Evolutionary conservation across 2,113 vertebrate genomes (phyloP).

Genomic region (Lasiurus cinereus): DNA sequence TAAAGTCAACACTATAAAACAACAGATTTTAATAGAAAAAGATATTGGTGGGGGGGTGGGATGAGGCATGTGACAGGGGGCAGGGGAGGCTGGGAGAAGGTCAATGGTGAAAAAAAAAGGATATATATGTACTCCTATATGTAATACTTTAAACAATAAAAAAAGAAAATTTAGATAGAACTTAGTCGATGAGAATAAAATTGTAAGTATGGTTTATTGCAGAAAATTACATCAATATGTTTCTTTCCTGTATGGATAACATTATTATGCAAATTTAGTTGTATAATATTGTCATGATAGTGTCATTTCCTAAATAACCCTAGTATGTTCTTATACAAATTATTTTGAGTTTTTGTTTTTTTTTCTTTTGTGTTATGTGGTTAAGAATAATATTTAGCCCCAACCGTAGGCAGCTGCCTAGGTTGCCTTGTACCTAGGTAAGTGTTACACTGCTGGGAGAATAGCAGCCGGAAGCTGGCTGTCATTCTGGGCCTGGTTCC

Average conservation of each 20-base stretch:
- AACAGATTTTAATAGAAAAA: background rate
- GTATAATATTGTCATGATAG: background rate
- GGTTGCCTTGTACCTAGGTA: slow-evolving; percentile 72
- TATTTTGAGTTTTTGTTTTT: background rate
- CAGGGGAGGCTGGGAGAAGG: no score
- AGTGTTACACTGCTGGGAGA: slow-evolving; percentile 81
- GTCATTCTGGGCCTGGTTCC: slow-evolving; percentile 74
- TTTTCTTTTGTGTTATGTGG: background rate
- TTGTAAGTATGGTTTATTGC: background rate
- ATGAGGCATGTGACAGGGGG: no score
- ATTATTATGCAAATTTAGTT: background rate
- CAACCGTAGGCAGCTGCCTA: slow-evolving; percentile 81
- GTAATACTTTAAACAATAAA: no score
- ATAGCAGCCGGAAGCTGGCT: slow-evolving; percentile 74
- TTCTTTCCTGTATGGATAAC: background rate
- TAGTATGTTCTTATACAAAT: background rate
- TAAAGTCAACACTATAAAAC: background rate
- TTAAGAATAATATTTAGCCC: background rate
- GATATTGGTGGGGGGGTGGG: no score
- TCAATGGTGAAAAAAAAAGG: no score
- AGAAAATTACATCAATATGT: background rate
- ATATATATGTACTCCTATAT: no score
- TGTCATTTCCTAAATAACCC: background rate
- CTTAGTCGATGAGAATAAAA: background rate
- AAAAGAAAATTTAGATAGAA: background rate